phyloP scores from a whole-genome alignment of 2,113 vertebrate species.

The Falcunculus frontatus region DNA sequence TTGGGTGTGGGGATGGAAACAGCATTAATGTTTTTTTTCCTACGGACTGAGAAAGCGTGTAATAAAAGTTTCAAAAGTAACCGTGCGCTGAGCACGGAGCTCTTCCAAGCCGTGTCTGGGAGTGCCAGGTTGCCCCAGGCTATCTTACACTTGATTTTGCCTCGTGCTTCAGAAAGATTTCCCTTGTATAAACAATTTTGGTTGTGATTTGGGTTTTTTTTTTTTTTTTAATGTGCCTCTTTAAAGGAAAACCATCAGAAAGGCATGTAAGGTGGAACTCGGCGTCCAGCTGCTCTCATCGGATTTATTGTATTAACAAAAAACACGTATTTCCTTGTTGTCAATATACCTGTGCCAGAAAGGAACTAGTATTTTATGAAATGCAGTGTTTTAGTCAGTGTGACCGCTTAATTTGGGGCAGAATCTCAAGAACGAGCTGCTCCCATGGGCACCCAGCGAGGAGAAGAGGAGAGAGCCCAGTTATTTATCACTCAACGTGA shows the following conservation, averaged over 20 bases:
- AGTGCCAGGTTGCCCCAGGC: not conserved
- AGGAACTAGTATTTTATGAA: not conserved
- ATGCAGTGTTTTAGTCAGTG: not conserved
- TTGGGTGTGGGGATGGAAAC: conserved; percentile 63
- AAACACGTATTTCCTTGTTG: not conserved
- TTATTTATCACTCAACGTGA: not conserved
- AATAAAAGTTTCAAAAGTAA: conserved; percentile 38
- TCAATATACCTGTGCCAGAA: not conserved
- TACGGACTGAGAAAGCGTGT: not conserved
- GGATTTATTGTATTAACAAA: not conserved
- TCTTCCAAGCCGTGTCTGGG: conserved; percentile 25
- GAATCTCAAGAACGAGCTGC: not conserved
- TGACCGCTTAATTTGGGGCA: not conserved
- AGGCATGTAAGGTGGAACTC: accelerated
- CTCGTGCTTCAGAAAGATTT: not conserved
- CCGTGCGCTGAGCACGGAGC: not conserved
- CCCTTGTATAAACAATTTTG: conserved; percentile 12
- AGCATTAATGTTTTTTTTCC: not conserved
- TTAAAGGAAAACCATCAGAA: not conserved
- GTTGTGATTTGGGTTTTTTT: not conserved
- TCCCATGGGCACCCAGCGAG: not conserved
- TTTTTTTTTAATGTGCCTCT: not conserved
- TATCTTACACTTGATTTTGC: conserved; percentile 39
- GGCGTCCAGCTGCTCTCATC: not conserved
- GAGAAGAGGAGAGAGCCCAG: not conserved